These are phyloP conservation scores for Clistopyga incitator DNA, from an alignment of 2,888 invertebrate species.

Conservation along the genomic window DNA sequence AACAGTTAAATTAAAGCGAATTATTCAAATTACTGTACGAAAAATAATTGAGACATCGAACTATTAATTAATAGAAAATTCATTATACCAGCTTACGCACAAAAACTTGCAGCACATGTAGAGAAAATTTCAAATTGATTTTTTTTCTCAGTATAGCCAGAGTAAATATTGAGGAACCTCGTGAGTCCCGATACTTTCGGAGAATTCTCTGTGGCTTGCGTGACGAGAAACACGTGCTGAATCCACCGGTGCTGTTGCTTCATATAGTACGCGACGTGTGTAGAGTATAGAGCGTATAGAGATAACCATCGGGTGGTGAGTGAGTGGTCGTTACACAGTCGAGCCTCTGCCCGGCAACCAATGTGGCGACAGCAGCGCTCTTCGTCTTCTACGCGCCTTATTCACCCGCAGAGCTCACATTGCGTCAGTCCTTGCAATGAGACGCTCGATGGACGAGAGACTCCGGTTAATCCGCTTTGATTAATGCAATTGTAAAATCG, in stretches of 20 bases:
- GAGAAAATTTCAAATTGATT: no score
- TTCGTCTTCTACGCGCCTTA: slow-evolving; percentile 1
- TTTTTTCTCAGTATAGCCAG: no score
- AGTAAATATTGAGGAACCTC: not conserved
- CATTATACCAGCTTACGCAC: no score
- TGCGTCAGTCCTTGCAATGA: slow-evolving; percentile 60
- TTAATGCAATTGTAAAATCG: slow-evolving; percentile 64
- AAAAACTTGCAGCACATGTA: no score
- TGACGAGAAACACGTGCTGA: slow-evolving; percentile 12
- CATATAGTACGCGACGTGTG: not conserved
- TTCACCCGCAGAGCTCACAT: slow-evolving; percentile 22
- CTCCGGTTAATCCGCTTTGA: slow-evolving; percentile 60
- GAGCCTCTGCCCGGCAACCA: slow-evolving; percentile 55
- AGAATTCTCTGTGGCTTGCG: not conserved
- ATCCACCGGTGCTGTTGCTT: not conserved
- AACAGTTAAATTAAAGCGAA: no score
- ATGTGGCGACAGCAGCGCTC: slow-evolving; percentile 14
- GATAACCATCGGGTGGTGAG: not conserved
- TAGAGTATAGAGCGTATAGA: not conserved
- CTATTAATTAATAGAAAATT: no score
- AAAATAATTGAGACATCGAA: no score
- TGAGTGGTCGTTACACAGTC: slow-evolving; percentile 20
- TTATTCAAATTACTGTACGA: no score
- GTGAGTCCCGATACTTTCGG: not conserved
- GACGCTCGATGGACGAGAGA: slow-evolving; percentile 18